Evolutionary conservation across 2,888 invertebrate species (phyloP), one percentile per base, ranked within the genome.

Genomic region (Drepanosiphum platanoidis): DNA sequence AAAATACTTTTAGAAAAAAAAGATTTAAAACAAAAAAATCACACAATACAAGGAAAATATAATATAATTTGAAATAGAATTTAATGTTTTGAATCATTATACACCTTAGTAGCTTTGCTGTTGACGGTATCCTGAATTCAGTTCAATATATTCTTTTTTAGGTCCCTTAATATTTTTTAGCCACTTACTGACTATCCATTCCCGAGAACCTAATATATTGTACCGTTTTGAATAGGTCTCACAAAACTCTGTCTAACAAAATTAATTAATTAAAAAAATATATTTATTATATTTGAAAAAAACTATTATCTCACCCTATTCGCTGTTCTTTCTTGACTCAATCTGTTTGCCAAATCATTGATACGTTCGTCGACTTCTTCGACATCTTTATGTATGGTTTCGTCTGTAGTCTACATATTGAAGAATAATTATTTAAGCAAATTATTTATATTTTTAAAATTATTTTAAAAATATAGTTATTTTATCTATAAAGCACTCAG

Each of bases 341-440:
- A 86, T 70, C 86, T 87, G 11, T 87, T 86, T 4, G 88, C 86
- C 5, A 88, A 80, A 72, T 88, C 88, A 22, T 86, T 79, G 13
- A 89, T 88, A 86, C 88, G 88, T 66, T 87, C 86, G 75, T 89
- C 88, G 3, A 88, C 88, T 81, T 89, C 89, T 46, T 87, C 81
- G 8, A 89, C 87, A 77, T 89, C 89, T 86, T 88, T 88, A 36
- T 87, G 88, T 52, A 89, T 88, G 9, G 88, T 89, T 22, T 87
- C 87, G 42, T 88, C 88, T 87, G 88, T 88, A n/a, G 88, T 87
- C 89, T 89, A 86, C 18, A 68, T 58, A 86, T 34, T 32, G 2
- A n/a, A 66, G 4, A 68, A 68, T 22, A 70, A 80, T 58, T 18
- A 72, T 27, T 66, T 8, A 27, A 74, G 39, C 4, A 18, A 18